A percentile compares a stretch with the other conserved stretches of the same genome.
Conservation (phyloP, 2,888 invertebrate species). For the Mythimna lalbum region DNA sequence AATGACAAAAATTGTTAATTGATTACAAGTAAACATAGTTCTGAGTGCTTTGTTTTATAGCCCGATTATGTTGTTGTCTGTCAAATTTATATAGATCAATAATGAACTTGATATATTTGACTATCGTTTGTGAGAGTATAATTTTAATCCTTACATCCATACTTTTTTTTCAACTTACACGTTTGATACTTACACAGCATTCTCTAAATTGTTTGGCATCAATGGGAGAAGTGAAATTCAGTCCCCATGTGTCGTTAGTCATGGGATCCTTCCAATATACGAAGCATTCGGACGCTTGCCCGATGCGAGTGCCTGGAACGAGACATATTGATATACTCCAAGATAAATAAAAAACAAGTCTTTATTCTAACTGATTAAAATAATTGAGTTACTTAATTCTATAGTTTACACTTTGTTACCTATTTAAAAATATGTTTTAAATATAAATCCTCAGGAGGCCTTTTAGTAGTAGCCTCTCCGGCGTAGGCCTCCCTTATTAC, state of each 20-base stretch:
- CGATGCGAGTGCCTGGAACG: slow-evolving; percentile 97
- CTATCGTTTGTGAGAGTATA: neutral
- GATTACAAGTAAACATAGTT: slow-evolving; percentile 42
- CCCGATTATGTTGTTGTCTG: neutral
- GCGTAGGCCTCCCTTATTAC: too few species aligned
- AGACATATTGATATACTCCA: slow-evolving; percentile 17
- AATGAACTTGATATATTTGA: slow-evolving; percentile 5
- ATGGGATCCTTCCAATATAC: slow-evolving; percentile 99
- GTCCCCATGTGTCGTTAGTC: slow-evolving; percentile 99
- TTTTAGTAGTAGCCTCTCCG: too few species aligned
- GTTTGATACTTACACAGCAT: slow-evolving; percentile 96
- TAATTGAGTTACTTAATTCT: too few species aligned
- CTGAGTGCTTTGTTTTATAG: slow-evolving; percentile 20
- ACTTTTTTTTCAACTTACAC: slow-evolving; percentile 34
- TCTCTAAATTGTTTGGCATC: slow-evolving; percentile 99
- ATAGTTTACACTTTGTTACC: too few species aligned
- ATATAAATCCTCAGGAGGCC: too few species aligned
- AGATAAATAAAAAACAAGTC: neutral
- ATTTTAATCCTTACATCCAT: slow-evolving; percentile 1
- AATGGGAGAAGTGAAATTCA: slow-evolving; percentile 99
- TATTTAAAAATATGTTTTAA: too few species aligned
- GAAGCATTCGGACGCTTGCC: slow-evolving; percentile 99
- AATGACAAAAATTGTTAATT: slow-evolving; percentile 69
- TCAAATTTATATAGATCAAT: neutral
- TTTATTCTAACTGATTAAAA: too few species aligned